Evolutionary conservation across 2,797 vertebrate genomes (phyloP), one percentile per base, ranked within the genome.

Genomic region (Distichodus sexfasciatus): DNA sequence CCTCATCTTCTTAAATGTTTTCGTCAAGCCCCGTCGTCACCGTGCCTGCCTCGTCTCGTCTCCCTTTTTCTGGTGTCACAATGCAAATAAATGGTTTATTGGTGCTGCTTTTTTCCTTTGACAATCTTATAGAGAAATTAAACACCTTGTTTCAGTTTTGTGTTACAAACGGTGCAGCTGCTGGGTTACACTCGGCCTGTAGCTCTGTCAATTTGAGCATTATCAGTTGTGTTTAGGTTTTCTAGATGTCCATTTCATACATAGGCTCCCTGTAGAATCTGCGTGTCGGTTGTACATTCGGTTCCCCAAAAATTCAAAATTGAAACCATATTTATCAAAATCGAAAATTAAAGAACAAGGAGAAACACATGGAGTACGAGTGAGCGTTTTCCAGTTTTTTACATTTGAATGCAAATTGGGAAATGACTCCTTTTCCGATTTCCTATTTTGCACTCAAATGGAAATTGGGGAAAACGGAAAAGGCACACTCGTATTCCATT

Each of bases 51-150:
- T 65, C 71, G 69, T 74, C 64, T n/a, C 51, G n/a, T n/a, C 41
- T 61, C 62, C 19, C 7, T 53, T 61, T 71, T 76, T 73, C 46
- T 79, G 75, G 72, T 47, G 51, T 77, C 81, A 62, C 5, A 41
- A 71, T 8, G 38, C 51, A 44, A 54, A 41, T n/a, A 60, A 59
- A 33, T 74, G 77, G 84, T 81, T 88, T 87, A 23, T 90, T 90
- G 87, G 91, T 96, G 94, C 94, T 95, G 87, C 90, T 93, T 93
- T 84, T 90, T 36, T n/a, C n/a, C 48, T 57, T 91, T 89, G 95
- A 98, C 96, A 98, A 98, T 98, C 95, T 91, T 93, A 79, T 94
- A 89, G 90, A 94, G 90, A 92, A 85, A n/a, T n/a, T n/a, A n/a
- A n/a, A 11, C 85, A 82, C 82, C 21, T 81, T 21, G 76, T 76